Conservation (phyloP, 2,888 invertebrate species). For the Orchesella flavescens region DNA sequence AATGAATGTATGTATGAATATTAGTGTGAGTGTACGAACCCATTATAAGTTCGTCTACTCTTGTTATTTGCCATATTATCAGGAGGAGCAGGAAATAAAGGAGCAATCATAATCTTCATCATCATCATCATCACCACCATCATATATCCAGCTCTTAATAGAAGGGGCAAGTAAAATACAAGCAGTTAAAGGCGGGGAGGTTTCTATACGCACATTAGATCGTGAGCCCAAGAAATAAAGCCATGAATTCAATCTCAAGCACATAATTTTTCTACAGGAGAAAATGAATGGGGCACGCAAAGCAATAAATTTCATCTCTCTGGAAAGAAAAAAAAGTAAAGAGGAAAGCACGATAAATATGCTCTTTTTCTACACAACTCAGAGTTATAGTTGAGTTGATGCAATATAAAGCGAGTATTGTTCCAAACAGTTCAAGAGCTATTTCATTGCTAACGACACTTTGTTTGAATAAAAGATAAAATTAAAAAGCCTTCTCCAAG, state of each 20-base stretch:
- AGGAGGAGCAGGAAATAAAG: slow-evolving; percentile 1
- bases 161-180: slow-evolving; percentile 21
- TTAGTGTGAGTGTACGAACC: background rate
- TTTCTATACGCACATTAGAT: slow-evolving; percentile 30
- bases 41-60: background rate
- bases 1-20: slow-evolving; percentile 38
- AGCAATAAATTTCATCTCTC: slow-evolving; percentile 63
- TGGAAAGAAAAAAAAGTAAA: slow-evolving; percentile 34
- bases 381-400: slow-evolving; percentile 20
- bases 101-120: slow-evolving; percentile 46
- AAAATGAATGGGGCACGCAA: slow-evolving; percentile 65
- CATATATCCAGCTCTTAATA: background rate
- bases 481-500: slow-evolving; percentile 48
- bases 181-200: slow-evolving; percentile 44
- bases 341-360: slow-evolving; percentile 26
- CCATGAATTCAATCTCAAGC: slow-evolving; percentile 64
- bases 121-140: slow-evolving; percentile 34
- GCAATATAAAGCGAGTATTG: background rate
- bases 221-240: slow-evolving; percentile 57
- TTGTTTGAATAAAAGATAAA: slow-evolving; percentile 60
- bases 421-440: slow-evolving; percentile 34
- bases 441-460: slow-evolving; percentile 51
- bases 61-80: slow-evolving; percentile 27
- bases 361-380: too few relatives aligned
- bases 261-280: slow-evolving; percentile 61